Percentiles rank a stretch among this genome's conserved stretches.
Conservation (phyloP, 2,888 invertebrate species). For the Petrophora chlorosata region DNA sequence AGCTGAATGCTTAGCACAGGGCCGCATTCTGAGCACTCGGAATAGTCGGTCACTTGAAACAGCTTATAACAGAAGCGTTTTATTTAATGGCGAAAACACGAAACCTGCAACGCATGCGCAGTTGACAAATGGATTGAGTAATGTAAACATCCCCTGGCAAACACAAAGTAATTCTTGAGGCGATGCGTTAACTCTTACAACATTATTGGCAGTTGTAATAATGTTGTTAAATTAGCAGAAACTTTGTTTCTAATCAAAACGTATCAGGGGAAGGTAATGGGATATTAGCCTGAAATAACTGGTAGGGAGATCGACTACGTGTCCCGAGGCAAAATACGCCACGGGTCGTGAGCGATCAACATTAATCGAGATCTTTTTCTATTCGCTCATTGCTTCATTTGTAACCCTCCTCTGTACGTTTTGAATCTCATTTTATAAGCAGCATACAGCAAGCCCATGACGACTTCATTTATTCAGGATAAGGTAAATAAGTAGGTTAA, state of each 20-base stretch:
- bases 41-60: constrained; percentile 26
- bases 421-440: not conserved
- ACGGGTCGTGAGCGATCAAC: constrained; percentile 6
- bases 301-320: constrained; percentile 32
- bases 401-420: not conserved
- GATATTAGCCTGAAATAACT: constrained; percentile 31
- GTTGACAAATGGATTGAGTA: constrained; percentile 25
- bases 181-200: constrained; percentile 2
- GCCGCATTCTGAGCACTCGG: constrained; percentile 17
- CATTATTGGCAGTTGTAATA: constrained; percentile 1
- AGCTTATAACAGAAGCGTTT: constrained; percentile 10
- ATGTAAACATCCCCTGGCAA: constrained; percentile 24
- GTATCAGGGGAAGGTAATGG: constrained; percentile 35
- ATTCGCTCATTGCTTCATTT: constrained; percentile 1
- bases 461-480: not conserved
- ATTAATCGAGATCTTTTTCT: constrained; percentile 12
- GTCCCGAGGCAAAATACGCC: constrained; percentile 38
- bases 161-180: constrained; percentile 1
- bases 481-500: no score
- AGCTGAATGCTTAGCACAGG: constrained; percentile 42
- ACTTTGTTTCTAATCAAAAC: constrained; percentile 27
- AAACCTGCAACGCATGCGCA: constrained; percentile 24
- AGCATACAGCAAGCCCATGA: no score
- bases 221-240: constrained; percentile 17
- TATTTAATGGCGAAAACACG: constrained; percentile 20